Evolutionary conservation across 2,888 invertebrate species (phyloP), one percentile per base, ranked within the genome.

Genomic region (Oxyscelio sp.): DNA sequence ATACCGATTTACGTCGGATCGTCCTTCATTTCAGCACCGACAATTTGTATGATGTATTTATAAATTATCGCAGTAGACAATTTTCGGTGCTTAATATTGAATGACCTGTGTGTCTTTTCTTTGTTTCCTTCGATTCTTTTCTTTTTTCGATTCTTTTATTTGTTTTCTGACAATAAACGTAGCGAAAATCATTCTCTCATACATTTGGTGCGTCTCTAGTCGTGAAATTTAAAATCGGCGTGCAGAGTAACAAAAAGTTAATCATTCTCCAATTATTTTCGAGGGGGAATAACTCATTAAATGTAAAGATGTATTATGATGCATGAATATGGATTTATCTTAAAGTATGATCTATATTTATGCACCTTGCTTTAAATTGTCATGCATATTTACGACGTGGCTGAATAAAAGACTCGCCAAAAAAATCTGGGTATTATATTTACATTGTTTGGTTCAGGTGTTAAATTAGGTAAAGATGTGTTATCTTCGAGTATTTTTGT

Each of bases 11-110:
- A 54, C 22, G 31, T 13, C 27, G 8, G 50, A 73, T 40, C 73
- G 73, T 61, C 40, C 61, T 73, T 52, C 58, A 48, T 48, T 73
- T 73, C 52, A 73, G 52, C 73, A 40, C 61, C 45, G 40, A 27
- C 52, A 21, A 61, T 52, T 45, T 61, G 19, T 61, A 17, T 31
- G 17, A 43, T 52, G 54, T 13, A 48, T 48, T 70, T 58, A 17
- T 45, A 21, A 45, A 45, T 45, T 27, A 63, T 15, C 27, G 34
- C 11, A 24, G 17, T 31, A 5, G 40, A 54, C 31, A 45, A 31
- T 58, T 58, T 70, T 70, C 34, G 21, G 40, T 21, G 21, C 19
- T 50, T 48, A 22, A 48, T 48, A 48, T 63, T 24, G 9, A 11
- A n/a, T n/a, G n/a, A n/a, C n/a, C n/a, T n/a, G n/a, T n/a, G n/a